phyloP scores from a whole-genome alignment of 2,113 vertebrate genomes.

The Clarias macrocephalus region DNA sequence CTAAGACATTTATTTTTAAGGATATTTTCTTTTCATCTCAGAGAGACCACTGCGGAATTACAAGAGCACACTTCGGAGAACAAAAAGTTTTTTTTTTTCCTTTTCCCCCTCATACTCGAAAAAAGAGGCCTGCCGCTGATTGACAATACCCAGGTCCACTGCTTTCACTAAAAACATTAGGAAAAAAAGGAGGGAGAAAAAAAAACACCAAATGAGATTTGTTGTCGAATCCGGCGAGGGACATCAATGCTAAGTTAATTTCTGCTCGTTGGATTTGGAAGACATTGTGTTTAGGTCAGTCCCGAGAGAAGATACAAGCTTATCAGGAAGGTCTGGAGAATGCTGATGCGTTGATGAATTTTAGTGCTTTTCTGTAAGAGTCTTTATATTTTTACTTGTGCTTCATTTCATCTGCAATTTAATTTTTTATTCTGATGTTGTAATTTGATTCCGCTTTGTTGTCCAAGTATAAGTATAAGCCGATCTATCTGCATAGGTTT shows the following conservation, averaged over 20 bases:
- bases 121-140: constrained; percentile 73
- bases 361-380: constrained; percentile 16
- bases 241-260: constrained; percentile 64
- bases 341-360: constrained; percentile 9
- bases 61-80: constrained; percentile 65
- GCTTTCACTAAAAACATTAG: constrained; percentile 60
- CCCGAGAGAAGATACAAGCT: constrained; percentile 23
- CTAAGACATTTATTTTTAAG: constrained; percentile 64
- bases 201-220: constrained; percentile 75
- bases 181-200: constrained; percentile 54
- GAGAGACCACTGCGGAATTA: constrained; percentile 74
- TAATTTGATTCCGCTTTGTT: neutral
- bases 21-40: constrained; percentile 79
- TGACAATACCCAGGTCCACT: constrained; percentile 77
- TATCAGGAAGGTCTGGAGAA: constrained; percentile 34
- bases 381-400: neutral
- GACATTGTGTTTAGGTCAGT: constrained; percentile 44
- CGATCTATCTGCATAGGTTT: neutral
- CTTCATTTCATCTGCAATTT: neutral
- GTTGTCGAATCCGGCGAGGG: constrained; percentile 63
- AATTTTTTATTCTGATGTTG: neutral
- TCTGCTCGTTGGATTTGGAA: constrained; percentile 51
- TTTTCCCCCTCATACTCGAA: constrained; percentile 65
- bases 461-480: neutral
- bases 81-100: constrained; percentile 70